These are phyloP conservation scores for Drosophila asahinai DNA, from an alignment of 1,140 invertebrate species.

Conservation along the genomic window DNA sequence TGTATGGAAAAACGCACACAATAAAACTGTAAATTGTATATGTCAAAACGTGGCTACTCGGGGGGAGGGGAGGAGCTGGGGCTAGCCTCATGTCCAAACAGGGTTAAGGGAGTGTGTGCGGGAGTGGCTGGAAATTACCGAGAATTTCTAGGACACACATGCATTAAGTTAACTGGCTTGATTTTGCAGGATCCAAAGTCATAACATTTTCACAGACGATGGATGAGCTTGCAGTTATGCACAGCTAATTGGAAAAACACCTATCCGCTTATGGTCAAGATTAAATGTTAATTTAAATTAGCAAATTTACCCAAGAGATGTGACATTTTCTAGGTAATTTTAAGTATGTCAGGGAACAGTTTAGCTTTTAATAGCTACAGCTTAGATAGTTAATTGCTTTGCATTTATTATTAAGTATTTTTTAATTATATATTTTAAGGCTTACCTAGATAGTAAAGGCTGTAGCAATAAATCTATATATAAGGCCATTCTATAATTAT, in stretches of 20 bases:
- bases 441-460: too few relatives aligned
- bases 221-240: neutral
- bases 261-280: neutral
- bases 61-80: slow-evolving; percentile 17
- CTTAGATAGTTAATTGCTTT: neutral
- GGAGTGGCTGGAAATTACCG: slow-evolving; percentile 6
- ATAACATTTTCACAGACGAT: slow-evolving; percentile 9
- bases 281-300: slow-evolving; percentile 18
- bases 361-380: neutral
- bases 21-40: slow-evolving; percentile 39
- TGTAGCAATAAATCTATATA: neutral
- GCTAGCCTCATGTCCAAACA: neutral
- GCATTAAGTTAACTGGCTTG: slow-evolving; percentile 12
- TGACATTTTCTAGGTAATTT: too few relatives aligned
- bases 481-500: neutral
- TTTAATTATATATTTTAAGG: neutral
- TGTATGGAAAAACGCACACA: slow-evolving; percentile 45
- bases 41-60: slow-evolving; percentile 22
- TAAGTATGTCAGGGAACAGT: too few relatives aligned
- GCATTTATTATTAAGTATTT: neutral
- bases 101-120: neutral
- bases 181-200: neutral
- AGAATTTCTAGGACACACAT: slow-evolving; percentile 11
- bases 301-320: neutral
- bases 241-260: slow-evolving; percentile 8